Evolutionary conservation across 2,113 vertebrate species (phyloP).

Genomic region (Paramormyrops kingsleyae): DNA sequence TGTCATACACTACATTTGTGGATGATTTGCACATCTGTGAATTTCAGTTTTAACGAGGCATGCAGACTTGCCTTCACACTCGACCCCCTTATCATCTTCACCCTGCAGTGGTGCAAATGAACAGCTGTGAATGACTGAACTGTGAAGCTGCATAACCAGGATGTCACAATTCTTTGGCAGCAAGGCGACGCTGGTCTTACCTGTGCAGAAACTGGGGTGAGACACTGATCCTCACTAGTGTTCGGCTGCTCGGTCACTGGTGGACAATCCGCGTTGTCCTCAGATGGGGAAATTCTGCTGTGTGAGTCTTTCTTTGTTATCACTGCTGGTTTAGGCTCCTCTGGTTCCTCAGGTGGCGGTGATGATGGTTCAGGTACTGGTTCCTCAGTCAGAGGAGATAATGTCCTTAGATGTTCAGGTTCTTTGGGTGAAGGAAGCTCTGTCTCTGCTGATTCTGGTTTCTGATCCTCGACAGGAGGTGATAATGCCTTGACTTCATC

Average conservation of each 20-base stretch:
- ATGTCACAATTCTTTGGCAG: background rate
- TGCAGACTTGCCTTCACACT: slow-evolving; percentile 47
- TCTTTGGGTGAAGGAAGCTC: background rate
- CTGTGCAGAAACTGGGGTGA: slow-evolving; percentile 20
- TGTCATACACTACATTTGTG: background rate
- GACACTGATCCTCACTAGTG: background rate
- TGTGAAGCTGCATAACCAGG: background rate
- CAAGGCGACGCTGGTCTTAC: slow-evolving; percentile 27
- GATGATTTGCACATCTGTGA: background rate
- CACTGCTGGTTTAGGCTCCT: slow-evolving; percentile 6
- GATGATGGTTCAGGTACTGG: background rate
- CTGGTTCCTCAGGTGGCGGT: background rate
- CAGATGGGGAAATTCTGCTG: background rate
- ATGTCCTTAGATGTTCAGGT: background rate
- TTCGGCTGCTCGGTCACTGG: slow-evolving; percentile 32
- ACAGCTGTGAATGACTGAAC: background rate
- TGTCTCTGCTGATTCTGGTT: slow-evolving; percentile 17
- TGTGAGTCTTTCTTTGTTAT: background rate
- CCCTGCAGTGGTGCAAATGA: slow-evolving; percentile 32
- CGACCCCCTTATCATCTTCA: slow-evolving; percentile 29
- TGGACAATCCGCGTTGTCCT: slow-evolving; percentile 1
- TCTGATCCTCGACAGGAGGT: slow-evolving; percentile 17
- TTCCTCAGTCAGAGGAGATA: slow-evolving; percentile 1
- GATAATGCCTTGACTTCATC: slow-evolving; percentile 21
- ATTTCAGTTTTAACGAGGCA: background rate